These are phyloP conservation scores for Periophthalmodon schlosseri DNA, from an alignment of 2,113 vertebrate species.

Conservation along the genomic window DNA sequence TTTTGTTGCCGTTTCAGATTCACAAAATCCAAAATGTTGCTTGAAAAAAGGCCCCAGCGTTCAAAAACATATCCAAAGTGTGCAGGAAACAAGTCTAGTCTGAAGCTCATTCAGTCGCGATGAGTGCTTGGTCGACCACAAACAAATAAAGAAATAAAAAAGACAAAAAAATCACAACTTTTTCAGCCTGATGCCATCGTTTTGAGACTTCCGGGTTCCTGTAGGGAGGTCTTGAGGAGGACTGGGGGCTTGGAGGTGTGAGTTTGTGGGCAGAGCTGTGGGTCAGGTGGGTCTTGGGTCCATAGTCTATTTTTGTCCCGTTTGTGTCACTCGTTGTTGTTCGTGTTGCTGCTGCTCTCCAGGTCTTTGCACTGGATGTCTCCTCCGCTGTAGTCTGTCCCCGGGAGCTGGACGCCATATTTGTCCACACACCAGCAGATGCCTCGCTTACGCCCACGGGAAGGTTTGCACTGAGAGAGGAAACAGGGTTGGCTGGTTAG, in stretches of 20 bases:
- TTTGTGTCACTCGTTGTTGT: conserved; percentile 87
- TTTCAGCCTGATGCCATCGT: conserved; percentile 63
- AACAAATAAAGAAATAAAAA: conserved; percentile 6
- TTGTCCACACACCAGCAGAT: conserved; percentile 99
- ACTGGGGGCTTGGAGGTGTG: conserved; percentile 68
- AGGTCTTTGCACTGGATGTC: conserved; percentile 96
- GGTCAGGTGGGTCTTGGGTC: conserved; percentile 62
- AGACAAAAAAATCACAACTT: conserved; percentile 43
- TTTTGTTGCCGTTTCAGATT: conserved; percentile 61
- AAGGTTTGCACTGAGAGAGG: conserved; percentile 89
- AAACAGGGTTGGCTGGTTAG: conserved; percentile 5
- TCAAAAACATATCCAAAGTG: conserved; percentile 76
- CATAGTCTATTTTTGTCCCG: conserved; percentile 13
- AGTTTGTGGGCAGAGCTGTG: conserved; percentile 78
- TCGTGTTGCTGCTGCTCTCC: conserved; percentile 91
- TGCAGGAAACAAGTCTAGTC: conserved; percentile 42
- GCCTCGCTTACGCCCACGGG: conserved; percentile 94
- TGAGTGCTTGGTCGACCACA: conserved; percentile 71
- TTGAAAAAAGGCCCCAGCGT: conserved; percentile 64
- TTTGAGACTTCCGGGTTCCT: conserved; percentile 32
- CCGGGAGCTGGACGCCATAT: conserved; percentile 93
- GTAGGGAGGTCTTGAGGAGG: conserved; percentile 68
- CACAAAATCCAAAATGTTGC: conserved; percentile 64
- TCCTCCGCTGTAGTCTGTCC: conserved; percentile 89
- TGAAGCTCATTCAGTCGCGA: conserved; percentile 59